Percentiles rank a stretch among this genome's conserved stretches.
phyloP scores from a whole-genome alignment of 2,113 vertebrate species.

The Xyliphius kryptos region DNA sequence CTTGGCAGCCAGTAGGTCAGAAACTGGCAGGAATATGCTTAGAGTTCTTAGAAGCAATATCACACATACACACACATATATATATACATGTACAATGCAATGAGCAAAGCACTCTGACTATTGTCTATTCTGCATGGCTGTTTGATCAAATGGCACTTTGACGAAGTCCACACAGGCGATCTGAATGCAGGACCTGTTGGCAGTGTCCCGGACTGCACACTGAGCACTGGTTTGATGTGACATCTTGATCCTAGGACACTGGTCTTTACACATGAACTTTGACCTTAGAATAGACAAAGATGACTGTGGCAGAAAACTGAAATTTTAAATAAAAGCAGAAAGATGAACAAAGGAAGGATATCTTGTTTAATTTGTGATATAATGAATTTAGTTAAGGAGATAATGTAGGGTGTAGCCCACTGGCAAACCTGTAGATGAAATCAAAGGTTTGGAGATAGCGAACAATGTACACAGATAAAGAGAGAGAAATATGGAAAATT shows the following conservation, averaged over 20 bases:
- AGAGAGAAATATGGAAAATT: conserved; percentile 5
- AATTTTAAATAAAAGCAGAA: not conserved
- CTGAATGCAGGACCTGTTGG: conserved; percentile 31
- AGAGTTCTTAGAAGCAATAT: conserved; percentile 33
- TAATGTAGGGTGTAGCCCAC: no score
- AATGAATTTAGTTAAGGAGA: no score
- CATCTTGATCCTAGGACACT: conserved; percentile 12
- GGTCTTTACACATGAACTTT: conserved; percentile 26
- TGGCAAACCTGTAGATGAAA: conserved; percentile 1
- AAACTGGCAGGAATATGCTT: conserved; percentile 27
- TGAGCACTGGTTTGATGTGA: conserved; percentile 13
- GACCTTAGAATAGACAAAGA: conserved; percentile 1
- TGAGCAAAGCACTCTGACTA: conserved; percentile 13
- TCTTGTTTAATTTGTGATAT: conserved; percentile 6
- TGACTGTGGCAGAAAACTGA: not conserved
- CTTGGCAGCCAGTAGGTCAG: conserved; percentile 18
- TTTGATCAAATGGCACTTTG: no score
- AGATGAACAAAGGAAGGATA: not conserved
- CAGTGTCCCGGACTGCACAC: not conserved
- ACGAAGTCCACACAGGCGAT: conserved; percentile 11
- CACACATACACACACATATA: conserved; percentile 13
- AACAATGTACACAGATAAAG: conserved; percentile 5
- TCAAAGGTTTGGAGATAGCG: not conserved
- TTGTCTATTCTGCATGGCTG: conserved; percentile 18
- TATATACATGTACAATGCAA: not conserved